phyloP scores from a whole-genome alignment of 2,113 vertebrate genomes.

The Columbina picui region DNA sequence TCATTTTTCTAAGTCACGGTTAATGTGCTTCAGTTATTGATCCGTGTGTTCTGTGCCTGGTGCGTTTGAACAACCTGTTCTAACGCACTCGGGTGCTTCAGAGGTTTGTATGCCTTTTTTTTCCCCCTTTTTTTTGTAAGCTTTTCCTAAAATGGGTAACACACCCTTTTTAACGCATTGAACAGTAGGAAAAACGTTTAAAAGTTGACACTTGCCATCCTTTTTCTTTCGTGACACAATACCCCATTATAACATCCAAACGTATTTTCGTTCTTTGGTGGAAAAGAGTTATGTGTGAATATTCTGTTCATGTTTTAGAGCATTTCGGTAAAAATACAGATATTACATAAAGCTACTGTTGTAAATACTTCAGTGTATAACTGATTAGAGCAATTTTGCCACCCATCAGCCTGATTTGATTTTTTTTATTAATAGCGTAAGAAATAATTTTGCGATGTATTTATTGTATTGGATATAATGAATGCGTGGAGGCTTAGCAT shows the following conservation, averaged over 20 bases:
- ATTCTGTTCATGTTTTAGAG: background rate
- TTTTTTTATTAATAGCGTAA: background rate
- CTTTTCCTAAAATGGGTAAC: background rate
- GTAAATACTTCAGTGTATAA: background rate
- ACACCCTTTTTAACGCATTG: background rate
- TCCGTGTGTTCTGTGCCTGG: background rate
- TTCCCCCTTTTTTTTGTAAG: background rate
- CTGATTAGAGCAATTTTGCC: background rate
- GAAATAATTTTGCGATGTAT: background rate
- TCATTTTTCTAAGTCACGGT: background rate
- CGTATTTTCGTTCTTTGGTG: background rate
- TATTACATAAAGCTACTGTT: background rate
- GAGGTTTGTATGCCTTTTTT: background rate
- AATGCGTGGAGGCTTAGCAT: background rate
- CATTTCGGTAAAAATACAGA: background rate
- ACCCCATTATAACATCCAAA: background rate
- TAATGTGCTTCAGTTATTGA: background rate
- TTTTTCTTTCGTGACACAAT: background rate
- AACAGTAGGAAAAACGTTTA: background rate
- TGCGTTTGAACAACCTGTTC: background rate
- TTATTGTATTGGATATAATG: background rate
- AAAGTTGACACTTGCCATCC: background rate
- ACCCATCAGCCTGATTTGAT: background rate
- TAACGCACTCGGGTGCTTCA: background rate
- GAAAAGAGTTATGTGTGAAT: background rate